Conservation (phyloP, 2,888 invertebrate species). For the Eilema sororculum region DNA sequence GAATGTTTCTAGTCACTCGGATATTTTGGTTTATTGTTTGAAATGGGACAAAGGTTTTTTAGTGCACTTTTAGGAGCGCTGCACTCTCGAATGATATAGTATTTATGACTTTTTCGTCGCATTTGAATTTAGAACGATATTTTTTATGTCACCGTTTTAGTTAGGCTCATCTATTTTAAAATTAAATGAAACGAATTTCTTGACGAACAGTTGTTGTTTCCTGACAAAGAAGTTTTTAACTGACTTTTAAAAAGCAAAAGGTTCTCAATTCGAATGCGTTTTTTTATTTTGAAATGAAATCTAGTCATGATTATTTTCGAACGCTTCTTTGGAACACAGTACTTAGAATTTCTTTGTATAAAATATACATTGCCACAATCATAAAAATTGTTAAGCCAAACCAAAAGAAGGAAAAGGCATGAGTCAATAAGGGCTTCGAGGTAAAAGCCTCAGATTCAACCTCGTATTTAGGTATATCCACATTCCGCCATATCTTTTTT, state of each 20-base stretch:
- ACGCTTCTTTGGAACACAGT: neutral
- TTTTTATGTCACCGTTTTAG: conserved; percentile 36
- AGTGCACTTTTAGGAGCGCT: conserved; percentile 70
- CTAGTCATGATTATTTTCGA: neutral
- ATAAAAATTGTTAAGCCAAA: too few relatives aligned
- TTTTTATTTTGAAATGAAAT: neutral
- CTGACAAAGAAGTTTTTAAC: neutral
- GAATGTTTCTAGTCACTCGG: conserved; percentile 59
- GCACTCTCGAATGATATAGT: conserved; percentile 69
- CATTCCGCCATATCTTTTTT: too few relatives aligned
- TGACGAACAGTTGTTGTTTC: conserved; percentile 4
- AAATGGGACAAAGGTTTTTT: conserved; percentile 81
- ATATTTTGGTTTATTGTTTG: conserved; percentile 80
- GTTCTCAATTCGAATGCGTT: too few relatives aligned
- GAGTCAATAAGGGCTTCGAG: too few relatives aligned
- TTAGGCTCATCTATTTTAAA: conserved; percentile 3
- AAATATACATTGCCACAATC: too few relatives aligned
- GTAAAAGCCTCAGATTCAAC: too few relatives aligned
- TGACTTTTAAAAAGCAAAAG: too few relatives aligned
- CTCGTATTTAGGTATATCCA: too few relatives aligned
- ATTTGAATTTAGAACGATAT: conserved; percentile 59
- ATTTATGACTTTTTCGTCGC: conserved; percentile 67
- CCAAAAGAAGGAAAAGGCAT: too few relatives aligned
- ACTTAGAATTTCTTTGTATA: neutral
- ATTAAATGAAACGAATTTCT: conserved; percentile 3